phyloP scores from a whole-genome alignment of 1,140 invertebrate genomes.

The Phenacoccus solenopsis region DNA sequence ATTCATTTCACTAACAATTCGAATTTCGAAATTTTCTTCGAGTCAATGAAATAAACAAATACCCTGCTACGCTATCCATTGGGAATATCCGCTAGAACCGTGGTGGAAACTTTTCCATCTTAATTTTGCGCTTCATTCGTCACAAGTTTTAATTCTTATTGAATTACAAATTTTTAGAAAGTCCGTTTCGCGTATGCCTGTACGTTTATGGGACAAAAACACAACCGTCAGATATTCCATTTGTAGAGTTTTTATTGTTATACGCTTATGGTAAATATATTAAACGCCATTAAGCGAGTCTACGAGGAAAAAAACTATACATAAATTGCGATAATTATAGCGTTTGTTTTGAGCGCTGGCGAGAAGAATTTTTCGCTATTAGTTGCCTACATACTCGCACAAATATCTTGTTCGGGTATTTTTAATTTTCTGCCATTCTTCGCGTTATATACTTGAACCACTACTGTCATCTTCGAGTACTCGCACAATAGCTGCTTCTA shows the following conservation, averaged over 20 bases:
- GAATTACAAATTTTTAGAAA: slow-evolving; percentile 3
- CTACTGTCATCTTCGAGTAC: background rate
- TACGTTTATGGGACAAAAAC: no score
- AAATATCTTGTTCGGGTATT: no score
- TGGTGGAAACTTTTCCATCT: no score
- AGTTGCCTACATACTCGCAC: no score
- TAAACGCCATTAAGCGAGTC: background rate
- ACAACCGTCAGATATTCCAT: no score
- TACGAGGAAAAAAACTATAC: background rate
- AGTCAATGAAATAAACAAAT: no score
- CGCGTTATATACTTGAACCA: no score
- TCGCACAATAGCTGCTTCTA: background rate
- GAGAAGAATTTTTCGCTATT: slow-evolving; percentile 3
- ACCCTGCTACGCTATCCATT: no score
- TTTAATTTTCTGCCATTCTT: background rate
- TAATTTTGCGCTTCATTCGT: background rate
- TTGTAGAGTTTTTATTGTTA: no score
- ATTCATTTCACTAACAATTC: no score
- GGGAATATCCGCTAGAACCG: no score
- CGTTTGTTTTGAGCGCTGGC: background rate
- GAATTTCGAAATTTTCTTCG: no score
- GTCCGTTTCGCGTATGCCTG: background rate
- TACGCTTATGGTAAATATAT: background rate
- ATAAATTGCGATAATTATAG: slow-evolving; percentile 3
- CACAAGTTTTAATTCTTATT: slow-evolving; percentile 3